These are phyloP conservation scores for Rhopalosiphum maidis DNA, from an alignment of 1,140 invertebrate species.

Conservation along the genomic window DNA sequence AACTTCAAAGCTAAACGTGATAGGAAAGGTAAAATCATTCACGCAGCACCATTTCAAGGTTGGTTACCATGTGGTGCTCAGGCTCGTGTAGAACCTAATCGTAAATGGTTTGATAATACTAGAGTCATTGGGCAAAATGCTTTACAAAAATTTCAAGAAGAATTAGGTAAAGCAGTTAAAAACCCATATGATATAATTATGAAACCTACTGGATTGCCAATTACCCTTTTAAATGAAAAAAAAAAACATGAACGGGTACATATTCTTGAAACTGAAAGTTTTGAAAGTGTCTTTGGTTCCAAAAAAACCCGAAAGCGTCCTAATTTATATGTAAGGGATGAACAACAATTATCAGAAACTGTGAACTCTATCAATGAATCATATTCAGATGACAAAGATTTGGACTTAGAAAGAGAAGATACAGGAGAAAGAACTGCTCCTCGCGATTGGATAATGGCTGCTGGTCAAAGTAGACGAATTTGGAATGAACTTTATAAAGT, in stretches of 20 bases:
- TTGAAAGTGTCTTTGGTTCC: slow-evolving; percentile 92
- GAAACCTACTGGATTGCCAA: slow-evolving; percentile 93
- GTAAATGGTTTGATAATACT: slow-evolving; percentile 97
- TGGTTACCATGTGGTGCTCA: slow-evolving; percentile 86
- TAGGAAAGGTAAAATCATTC: slow-evolving; percentile 83
- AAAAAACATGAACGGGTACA: slow-evolving; percentile 90
- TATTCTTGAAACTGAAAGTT: slow-evolving; percentile 94
- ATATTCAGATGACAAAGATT: slow-evolving; percentile 81
- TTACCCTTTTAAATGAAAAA: slow-evolving; percentile 93
- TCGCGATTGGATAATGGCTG: slow-evolving; percentile 86
- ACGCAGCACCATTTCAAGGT: slow-evolving; percentile 93
- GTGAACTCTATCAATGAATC: slow-evolving; percentile 74
- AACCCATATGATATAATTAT: slow-evolving; percentile 98
- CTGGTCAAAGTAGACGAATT: slow-evolving; percentile 95
- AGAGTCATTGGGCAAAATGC: slow-evolving; percentile 91
- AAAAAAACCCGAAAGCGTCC: slow-evolving; percentile 93
- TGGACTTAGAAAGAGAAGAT: slow-evolving; percentile 83
- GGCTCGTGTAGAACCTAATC: slow-evolving; percentile 94
- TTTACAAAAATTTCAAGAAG: slow-evolving; percentile 96
- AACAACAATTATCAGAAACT: slow-evolving; percentile 74
- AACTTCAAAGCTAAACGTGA: slow-evolving; percentile 95
- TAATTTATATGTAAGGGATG: slow-evolving; percentile 77
- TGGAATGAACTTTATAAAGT: slow-evolving; percentile 99
- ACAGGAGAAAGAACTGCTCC: slow-evolving; percentile 73
- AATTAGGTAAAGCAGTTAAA: slow-evolving; percentile 90